Evolutionary conservation across 2,888 invertebrate species (phyloP).

Genomic region (Drosophila pegasa): DNA sequence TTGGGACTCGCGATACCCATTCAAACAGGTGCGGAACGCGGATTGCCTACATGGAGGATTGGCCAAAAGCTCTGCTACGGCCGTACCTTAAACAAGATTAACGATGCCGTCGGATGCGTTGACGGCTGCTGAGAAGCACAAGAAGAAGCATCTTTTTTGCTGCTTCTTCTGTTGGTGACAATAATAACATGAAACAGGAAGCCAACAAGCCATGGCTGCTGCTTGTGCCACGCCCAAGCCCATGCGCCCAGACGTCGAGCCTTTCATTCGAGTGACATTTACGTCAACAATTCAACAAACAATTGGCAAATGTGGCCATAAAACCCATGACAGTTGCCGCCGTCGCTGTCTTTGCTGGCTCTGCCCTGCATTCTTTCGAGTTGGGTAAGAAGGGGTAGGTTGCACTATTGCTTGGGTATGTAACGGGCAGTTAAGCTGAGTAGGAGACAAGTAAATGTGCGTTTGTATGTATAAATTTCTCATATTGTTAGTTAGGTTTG

Average conservation of each 20-base stretch:
- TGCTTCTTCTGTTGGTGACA: constrained; percentile 9
- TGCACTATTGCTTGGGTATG: not conserved
- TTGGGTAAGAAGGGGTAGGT: not conserved
- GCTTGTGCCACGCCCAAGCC: constrained; percentile 10
- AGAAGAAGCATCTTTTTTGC: constrained; percentile 13
- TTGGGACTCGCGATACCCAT: constrained; percentile 26
- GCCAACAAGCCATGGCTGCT: constrained; percentile 34
- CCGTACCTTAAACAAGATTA: constrained; percentile 70
- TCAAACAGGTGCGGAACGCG: constrained; percentile 63
- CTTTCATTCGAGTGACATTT: constrained; percentile 67
- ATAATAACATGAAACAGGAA: constrained; percentile 8
- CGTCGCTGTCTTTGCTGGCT: constrained; percentile 9
- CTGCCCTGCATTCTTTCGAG: constrained; percentile 10
- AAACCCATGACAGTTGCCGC: constrained; percentile 73
- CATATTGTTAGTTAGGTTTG: too few relatives aligned
- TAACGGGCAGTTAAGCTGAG: not conserved
- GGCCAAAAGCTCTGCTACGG: constrained; percentile 40
- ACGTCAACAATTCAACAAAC: constrained; percentile 81
- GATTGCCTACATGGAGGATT: constrained; percentile 16
- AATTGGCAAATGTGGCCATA: constrained; percentile 82
- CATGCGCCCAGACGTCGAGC: constrained; percentile 14
- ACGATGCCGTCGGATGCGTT: constrained; percentile 47
- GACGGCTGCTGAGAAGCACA: constrained; percentile 18
- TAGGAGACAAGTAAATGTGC: too few relatives aligned
- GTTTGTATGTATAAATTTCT: too few relatives aligned